Percentiles rank a stretch among this genome's conserved stretches.
phyloP scores from a whole-genome alignment of 2,888 invertebrate genomes.

The Conomelus anceps region DNA sequence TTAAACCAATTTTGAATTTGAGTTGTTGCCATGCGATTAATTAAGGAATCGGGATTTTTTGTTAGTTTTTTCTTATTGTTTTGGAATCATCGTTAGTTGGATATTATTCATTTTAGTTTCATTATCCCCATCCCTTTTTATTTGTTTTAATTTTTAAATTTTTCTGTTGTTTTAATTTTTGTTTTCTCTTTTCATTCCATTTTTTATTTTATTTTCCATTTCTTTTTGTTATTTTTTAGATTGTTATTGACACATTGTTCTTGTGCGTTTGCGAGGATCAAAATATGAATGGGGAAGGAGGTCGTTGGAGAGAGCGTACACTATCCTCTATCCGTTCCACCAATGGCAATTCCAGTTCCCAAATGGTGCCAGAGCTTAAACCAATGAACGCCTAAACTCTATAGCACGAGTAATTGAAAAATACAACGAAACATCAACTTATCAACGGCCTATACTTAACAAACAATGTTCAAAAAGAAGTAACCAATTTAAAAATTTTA shows the following conservation, averaged over 20 bases:
- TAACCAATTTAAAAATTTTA: too few relatives aligned
- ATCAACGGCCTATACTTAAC: neutral
- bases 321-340: slow-evolving; percentile 42
- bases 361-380: neutral
- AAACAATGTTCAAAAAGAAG: too few relatives aligned
- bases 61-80: neutral
- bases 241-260: slow-evolving; percentile 89
- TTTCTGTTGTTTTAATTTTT: too few relatives aligned
- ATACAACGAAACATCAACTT: neutral
- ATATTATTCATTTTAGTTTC: neutral
- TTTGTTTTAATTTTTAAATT: too few relatives aligned
- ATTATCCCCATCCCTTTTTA: too few relatives aligned
- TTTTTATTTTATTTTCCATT: neutral
- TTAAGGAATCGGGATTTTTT: too few relatives aligned
- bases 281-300: slow-evolving; percentile 69
- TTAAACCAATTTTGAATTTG: too few relatives aligned
- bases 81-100: too few relatives aligned
- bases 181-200: neutral
- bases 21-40: too few relatives aligned
- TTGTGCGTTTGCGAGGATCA: slow-evolving; percentile 91
- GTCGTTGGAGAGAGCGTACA: slow-evolving; percentile 53
- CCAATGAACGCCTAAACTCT: slow-evolving; percentile 19
- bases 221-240: slow-evolving; percentile 51
- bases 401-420: neutral
- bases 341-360: slow-evolving; percentile 1